Evolutionary conservation across 2,888 invertebrate species (phyloP), one percentile per base, ranked within the genome.

Genomic region (Diabrotica balteata): DNA sequence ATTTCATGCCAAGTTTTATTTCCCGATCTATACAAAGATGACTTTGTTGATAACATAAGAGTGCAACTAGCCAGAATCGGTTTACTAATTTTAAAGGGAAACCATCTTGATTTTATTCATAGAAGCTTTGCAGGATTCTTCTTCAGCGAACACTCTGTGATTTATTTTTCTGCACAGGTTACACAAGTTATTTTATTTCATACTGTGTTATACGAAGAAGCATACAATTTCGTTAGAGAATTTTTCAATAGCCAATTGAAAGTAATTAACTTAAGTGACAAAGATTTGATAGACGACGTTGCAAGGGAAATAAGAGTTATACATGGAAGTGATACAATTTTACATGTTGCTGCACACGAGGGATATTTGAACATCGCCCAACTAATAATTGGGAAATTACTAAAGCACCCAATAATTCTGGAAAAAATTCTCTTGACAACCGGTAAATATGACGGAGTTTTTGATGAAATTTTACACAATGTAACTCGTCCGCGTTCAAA

Each of bases 61-160:
- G 46, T 53, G n/a, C 46, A 46, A 11, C 11, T 68, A 10, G 60
- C 64, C 0, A 55, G 65, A 54, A 59, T 52, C 2, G 68, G 68
- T 4, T 17, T 68, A 9, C 9, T 68, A 11, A 22, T 66, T 7
- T 32, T 50, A 9, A 55, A 53, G n/a, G 58, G 47, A 11, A 44
- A 43, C 3, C 55, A 54, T n/a, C 32, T 66, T 50, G 53, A 58
- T 50, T 69, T 69, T 54, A 45, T 69, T 47, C 69, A 69, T 63
- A 57, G 66, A n/a, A 69, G 59, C 54, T 69, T 63, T 55, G 66
- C 66, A 2, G 69, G 59, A 46, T 69, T 59, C 50, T 69, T 69
- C 59, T n/a, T 69, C 1, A 50, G 59, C 32, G 52, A 66, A 55
- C 66, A 55, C 53, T 11, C 63, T 42, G 22, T 51, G 7, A 45